These are phyloP conservation scores for Petrosia ficiformis DNA, from an alignment of 37 sponge, comb jelly and placozoan species.

Conservation along the genomic window DNA sequence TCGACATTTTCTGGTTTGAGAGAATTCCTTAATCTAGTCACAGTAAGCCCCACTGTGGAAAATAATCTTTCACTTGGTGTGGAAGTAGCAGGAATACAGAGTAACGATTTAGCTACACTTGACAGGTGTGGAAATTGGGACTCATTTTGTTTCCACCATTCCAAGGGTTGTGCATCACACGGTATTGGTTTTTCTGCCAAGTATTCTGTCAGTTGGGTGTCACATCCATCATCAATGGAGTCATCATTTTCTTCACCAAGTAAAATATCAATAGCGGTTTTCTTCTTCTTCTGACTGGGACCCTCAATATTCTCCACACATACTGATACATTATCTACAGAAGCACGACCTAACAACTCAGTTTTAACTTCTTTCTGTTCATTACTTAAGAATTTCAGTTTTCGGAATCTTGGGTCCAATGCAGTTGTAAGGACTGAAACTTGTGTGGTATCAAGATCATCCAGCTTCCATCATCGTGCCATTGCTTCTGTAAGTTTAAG, in stretches of 20 bases:
- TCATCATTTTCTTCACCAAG: background rate
- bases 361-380: conserved; percentile 9
- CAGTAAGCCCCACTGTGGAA: background rate
- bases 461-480: conserved; percentile 7
- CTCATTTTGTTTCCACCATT: conserved; percentile 13
- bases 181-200: background rate
- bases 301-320: background rate
- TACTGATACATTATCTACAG: background rate
- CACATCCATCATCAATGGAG: background rate
- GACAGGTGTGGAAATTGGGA: conserved; percentile 8
- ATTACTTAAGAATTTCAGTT: conserved; percentile 4
- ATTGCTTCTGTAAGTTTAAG: conserved; percentile 4
- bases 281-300: conserved; percentile 8
- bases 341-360: background rate
- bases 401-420: conserved; percentile 18
- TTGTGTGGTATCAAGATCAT: conserved; percentile 8
- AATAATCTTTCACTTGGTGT: conserved; percentile 9
- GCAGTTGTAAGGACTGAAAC: conserved; percentile 21
- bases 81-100: conserved; percentile 32
- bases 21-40: background rate
- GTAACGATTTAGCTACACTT: background rate
- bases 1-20: conserved; percentile 15
- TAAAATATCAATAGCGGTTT: conserved; percentile 12
- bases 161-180: background rate
- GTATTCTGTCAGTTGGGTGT: background rate